These are phyloP conservation scores for Catocala nupta DNA, from an alignment of 2,888 invertebrate genomes.

Conservation along the genomic window DNA sequence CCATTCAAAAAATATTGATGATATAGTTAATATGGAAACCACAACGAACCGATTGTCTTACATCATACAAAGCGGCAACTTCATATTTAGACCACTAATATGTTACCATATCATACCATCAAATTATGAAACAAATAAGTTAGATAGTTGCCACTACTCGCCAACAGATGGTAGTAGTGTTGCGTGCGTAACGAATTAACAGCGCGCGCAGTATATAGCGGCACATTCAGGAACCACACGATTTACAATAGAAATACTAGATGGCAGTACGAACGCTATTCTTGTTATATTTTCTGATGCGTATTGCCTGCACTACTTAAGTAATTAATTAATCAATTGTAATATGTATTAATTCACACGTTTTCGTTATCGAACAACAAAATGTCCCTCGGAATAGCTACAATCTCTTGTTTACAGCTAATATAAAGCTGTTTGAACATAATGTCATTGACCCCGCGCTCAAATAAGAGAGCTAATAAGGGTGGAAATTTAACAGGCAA, in stretches of 20 bases:
- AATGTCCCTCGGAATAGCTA: constrained; percentile 11
- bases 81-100: no score
- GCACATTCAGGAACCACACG: neutral
- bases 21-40: no score
- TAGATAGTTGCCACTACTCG: constrained; percentile 56
- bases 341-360: constrained; percentile 12
- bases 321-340: constrained; percentile 21
- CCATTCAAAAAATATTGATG: no score
- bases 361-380: constrained; percentile 13
- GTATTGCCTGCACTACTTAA: neutral
- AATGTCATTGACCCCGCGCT: constrained; percentile 57
- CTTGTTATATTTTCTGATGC: neutral
- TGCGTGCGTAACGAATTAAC: neutral
- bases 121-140: no score
- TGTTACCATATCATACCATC: no score
- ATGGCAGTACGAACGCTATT: no score
- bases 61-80: no score
- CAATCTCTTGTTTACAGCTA: constrained; percentile 34
- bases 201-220: neutral
- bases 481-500: constrained; percentile 70
- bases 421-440: constrained; percentile 50
- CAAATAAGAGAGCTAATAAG: constrained; percentile 68
- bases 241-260: no score
- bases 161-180: constrained; percentile 59
- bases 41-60: no score